Percentiles rank a stretch among this genome's conserved stretches.
phyloP scores from a whole-genome alignment of 2,797 vertebrate species.

The Ispidina picta region DNA sequence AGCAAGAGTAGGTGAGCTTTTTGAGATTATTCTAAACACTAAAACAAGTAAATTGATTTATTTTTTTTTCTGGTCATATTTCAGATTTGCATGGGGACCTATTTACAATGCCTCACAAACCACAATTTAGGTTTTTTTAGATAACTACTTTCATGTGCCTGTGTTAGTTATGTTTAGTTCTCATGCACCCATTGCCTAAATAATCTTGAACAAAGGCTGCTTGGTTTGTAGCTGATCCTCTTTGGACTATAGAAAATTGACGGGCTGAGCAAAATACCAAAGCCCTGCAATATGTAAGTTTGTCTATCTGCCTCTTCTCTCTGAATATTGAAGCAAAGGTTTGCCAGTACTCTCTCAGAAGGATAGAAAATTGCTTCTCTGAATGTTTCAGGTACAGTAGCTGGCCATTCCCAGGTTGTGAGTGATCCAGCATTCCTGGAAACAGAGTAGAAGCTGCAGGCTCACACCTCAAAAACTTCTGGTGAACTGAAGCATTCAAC shows the following conservation, averaged over 20 bases:
- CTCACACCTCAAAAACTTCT: neutral
- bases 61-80: neutral
- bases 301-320: neutral
- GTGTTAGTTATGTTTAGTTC: neutral
- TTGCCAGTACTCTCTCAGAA: neutral
- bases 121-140: neutral
- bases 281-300: neutral
- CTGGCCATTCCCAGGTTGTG: accelerated
- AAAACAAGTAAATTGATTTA: neutral
- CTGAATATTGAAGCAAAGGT: neutral
- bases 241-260: neutral
- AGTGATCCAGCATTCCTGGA: neutral
- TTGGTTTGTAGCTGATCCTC: neutral
- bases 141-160: neutral
- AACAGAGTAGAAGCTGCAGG: neutral
- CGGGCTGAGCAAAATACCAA: neutral
- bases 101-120: neutral
- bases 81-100: neutral
- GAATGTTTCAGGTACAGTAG: neutral
- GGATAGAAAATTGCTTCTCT: neutral
- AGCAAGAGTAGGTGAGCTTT: neutral
- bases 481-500: neutral
- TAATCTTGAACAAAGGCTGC: neutral
- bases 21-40: neutral
- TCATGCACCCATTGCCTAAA: neutral